phyloP scores from a whole-genome alignment of 2,888 invertebrate species.

The Gymnocheta viridis region DNA sequence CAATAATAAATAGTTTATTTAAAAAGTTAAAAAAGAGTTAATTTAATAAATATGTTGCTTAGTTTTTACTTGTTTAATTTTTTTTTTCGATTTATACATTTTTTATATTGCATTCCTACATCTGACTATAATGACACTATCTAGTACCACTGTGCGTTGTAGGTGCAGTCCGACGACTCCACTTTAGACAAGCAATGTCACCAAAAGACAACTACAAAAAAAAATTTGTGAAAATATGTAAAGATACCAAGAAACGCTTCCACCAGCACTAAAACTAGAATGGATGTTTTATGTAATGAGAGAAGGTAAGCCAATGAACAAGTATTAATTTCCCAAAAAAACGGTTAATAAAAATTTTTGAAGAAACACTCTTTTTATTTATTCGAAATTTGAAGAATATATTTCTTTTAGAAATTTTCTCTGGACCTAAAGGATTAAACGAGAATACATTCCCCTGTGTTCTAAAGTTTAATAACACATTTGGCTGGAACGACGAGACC shows the following conservation, averaged over 20 bases:
- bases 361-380: neutral
- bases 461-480: constrained; percentile 26
- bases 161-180: constrained; percentile 64
- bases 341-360: neutral
- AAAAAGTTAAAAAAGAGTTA: too few relatives aligned
- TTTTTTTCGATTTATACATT: too few relatives aligned
- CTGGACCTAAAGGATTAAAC: too few relatives aligned
- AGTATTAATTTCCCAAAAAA: neutral
- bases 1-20: too few relatives aligned
- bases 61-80: neutral
- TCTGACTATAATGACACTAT: neutral
- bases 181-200: constrained; percentile 63
- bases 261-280: constrained; percentile 20
- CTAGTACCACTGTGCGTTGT: constrained; percentile 33
- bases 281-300: neutral
- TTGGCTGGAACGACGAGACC: constrained; percentile 49
- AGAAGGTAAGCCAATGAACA: constrained; percentile 15
- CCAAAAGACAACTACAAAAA: constrained; percentile 48
- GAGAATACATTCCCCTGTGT: constrained; percentile 3
- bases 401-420: neutral
- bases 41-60: too few relatives aligned
- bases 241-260: constrained; percentile 35
- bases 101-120: too few relatives aligned
- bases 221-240: constrained; percentile 48
- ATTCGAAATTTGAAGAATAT: neutral